Evolutionary conservation across 1,140 invertebrate genomes (phyloP), one percentile per base, ranked within the genome.

Genomic region (Dendrolimus kikuchii): DNA sequence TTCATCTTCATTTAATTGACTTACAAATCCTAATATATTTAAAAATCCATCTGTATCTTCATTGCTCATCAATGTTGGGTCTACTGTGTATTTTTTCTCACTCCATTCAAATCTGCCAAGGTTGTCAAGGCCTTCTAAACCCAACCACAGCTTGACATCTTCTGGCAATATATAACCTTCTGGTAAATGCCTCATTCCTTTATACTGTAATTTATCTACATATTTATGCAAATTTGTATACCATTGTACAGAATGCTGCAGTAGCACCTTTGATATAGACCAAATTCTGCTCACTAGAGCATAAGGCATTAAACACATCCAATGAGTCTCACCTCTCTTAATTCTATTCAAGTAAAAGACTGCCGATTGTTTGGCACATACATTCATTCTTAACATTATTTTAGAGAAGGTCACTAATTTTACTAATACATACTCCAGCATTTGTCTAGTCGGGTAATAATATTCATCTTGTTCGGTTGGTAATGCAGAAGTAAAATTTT

Each of bases 361-460:
- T 41, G 82, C 87, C 53, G 89, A 74, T 56, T 80, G 60, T 57
- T 74, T 82, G 0, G 89, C 74, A 53, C 83, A 86, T 6, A 77
- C 58, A 60, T 87, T 85, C n/a, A 90, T 71, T 64, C 88, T 79
- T 40, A 77, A 61, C 85, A 91, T 88, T 5, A 92, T 66, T 61
- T 90, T 90, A 0, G 86, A 78, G 70, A 91, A 90, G 10, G 89
- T 77, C 60, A 91, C 87, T 5, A 88, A 81, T 66, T 87, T 87
- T 5, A 90, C 56, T 40, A 92, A 71, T 46, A 90, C 57, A 78
- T 87, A 92, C 67, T 92, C 67, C 4, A 91, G 53, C 86, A 90
- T 90, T 76, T 91, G 90, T 57, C 71, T 82, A 7, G 89, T 89
- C n/a, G 90, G 90, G 40, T 90, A 71, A 59, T 74, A 85, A 41